These are phyloP conservation scores for Drosophila helvetica DNA, from an alignment of 2,888 invertebrate genomes.

Conservation along the genomic window DNA sequence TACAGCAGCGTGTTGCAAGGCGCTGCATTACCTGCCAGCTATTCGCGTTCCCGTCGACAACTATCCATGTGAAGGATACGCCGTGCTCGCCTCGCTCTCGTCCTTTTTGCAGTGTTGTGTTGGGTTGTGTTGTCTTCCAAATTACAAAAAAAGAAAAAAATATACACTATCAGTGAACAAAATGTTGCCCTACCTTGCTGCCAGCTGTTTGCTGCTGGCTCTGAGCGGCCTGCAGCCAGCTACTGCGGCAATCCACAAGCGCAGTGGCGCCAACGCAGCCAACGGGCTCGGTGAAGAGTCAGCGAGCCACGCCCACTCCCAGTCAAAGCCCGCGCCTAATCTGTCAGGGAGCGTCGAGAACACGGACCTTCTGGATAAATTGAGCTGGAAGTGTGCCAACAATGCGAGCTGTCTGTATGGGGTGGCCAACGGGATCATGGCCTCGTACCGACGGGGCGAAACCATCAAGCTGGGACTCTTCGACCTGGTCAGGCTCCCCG, in stretches of 20 bases:
- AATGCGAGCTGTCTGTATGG: constrained; percentile 86
- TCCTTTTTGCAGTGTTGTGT: constrained; percentile 40
- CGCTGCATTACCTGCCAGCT: constrained; percentile 61
- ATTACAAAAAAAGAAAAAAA: constrained; percentile 2
- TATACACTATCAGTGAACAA: constrained; percentile 6
- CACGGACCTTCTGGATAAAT: constrained; percentile 78
- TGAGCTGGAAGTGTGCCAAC: constrained; percentile 86
- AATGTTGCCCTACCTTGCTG: constrained; percentile 51
- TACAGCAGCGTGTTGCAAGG: constrained; percentile 74
- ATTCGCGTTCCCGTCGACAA: constrained; percentile 36
- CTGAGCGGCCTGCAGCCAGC: constrained; percentile 46
- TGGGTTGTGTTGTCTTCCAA: constrained; percentile 12
- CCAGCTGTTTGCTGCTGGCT: constrained; percentile 54
- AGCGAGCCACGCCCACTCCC: background rate
- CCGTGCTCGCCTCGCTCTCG: constrained; percentile 44
- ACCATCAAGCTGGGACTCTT: constrained; percentile 86
- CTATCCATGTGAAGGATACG: constrained; percentile 72
- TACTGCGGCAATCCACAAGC: constrained; percentile 61
- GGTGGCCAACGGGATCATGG: constrained; percentile 85
- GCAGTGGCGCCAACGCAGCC: constrained; percentile 58
- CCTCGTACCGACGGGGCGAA: constrained; percentile 85
- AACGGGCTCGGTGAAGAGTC: constrained; percentile 40
- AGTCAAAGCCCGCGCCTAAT: constrained; percentile 22
- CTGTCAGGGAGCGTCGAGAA: constrained; percentile 55
- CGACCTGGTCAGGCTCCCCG: constrained; percentile 85